Conservation (phyloP, 2,797 vertebrate genomes). For the Eurystomus glaucurus region DNA sequence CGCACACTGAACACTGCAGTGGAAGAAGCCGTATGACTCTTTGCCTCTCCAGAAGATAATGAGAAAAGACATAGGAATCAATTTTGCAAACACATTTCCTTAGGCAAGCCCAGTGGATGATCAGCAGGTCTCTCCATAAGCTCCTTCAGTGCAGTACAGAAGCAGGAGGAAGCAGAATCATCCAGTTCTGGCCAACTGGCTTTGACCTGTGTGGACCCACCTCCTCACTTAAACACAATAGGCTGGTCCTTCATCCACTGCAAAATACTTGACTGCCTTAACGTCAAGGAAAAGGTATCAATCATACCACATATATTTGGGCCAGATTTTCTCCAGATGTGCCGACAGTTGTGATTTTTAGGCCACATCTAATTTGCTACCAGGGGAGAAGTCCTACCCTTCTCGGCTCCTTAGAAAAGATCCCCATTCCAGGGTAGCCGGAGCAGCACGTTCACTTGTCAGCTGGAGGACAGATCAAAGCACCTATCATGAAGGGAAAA, state of each 20-base stretch:
- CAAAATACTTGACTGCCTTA: not conserved
- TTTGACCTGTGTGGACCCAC: not conserved
- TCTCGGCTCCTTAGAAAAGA: not conserved
- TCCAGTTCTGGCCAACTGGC: not conserved
- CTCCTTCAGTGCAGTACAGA: not conserved
- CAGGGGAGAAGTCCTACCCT: not conserved
- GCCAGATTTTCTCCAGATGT: not conserved
- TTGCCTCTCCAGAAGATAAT: not conserved
- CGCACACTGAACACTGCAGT: not conserved
- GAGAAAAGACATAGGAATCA: not conserved
- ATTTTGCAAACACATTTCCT: not conserved
- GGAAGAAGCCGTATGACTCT: not conserved
- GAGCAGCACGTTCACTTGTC: not conserved
- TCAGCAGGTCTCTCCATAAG: accelerated
- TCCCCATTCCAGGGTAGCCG: not conserved
- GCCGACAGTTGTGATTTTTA: not conserved
- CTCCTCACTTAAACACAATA: not conserved
- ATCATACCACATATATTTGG: not conserved
- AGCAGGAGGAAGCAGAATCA: not conserved
- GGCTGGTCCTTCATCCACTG: not conserved
- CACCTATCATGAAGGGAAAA: not conserved
- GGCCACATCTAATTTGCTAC: not conserved
- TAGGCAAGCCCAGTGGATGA: accelerated
- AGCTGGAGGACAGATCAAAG: not conserved
- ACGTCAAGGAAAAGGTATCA: accelerated